Evolutionary conservation across 2,113 vertebrate genomes (phyloP), one percentile per base, ranked within the genome.

Genomic region (Hipposideros armiger): DNA sequence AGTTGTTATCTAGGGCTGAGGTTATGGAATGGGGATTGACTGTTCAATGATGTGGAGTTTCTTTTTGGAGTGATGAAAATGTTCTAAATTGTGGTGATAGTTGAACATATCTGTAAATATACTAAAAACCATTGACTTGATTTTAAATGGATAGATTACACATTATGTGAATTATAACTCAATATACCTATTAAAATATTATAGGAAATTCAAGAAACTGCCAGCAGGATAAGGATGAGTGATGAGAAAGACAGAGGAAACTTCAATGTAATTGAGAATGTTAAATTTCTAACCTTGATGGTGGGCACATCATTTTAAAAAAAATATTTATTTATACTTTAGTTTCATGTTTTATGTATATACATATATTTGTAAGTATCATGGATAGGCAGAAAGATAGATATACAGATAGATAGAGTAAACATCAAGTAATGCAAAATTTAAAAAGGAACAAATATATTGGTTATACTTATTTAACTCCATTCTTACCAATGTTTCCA

Each of bases 341-440:
- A 67, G 2, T 85, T 5, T 24, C n/a, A n/a, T 45, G 22, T 66
- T 74, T 5, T 42, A 47, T 62, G 20, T 30, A 70, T 20, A 80
- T 11, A 52, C 13, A 24, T 26, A 64, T 45, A 40, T 67, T 73
- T 73, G 9, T 11, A 81, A 60, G 7, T 60, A 30, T 76, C 3
- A 74, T 4, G 58, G 6, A 30, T 62, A 87, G n/a, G 20, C 13
- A 87, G n/a, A 92, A 66, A 58, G 28, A 76, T 54, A 13, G 2
- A 76, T 2, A 40, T 0, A 52, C 15, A 83, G 2, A 26, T 47
- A 87, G 52, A 15, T n/a, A 86, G 0, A 88, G 9, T 82, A 42
- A 58, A 85, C 52, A 83, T 50, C 6, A 89, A 90, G 4, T 32
- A 92, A 86, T 66, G 50, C 5, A 93, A 78, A 73, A 74, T 90